Evolutionary conservation across 1,140 invertebrate genomes (phyloP), one percentile per base, ranked within the genome.

Genomic region (Drosophila erecta): DNA sequence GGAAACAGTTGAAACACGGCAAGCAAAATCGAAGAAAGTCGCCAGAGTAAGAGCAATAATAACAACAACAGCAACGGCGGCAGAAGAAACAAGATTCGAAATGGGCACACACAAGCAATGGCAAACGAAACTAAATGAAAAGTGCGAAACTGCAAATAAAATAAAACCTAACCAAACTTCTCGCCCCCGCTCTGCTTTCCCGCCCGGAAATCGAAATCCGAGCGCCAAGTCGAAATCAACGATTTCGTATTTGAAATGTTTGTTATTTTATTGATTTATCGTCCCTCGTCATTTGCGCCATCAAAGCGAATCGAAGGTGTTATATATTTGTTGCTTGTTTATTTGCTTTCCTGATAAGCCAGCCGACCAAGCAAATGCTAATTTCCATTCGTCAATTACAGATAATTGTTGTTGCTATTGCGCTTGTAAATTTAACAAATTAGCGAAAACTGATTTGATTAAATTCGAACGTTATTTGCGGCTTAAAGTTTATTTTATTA

Each of bases 401-500:
- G 44, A 64, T 60, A 53, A 49, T 75, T 59, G 37, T 43, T 75
- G 54, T 60, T 56, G 69, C 41, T 71, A 58, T 76, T 76, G 58
- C 81, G 75, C 72, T 81, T 87, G 84, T 86, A 86, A 86, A 87
- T 89, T 87, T 79, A 89, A 83, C 67, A 89, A 87, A 89, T 87
- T 87, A 87, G 83, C 83, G 54, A 69, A 81, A 86, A 89, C 86
- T 73, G 83, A 87, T 87, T 87, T 89, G 84, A 87, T 87, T 87
- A 89, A 89, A 77, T 89, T 65, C 72, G 73, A 81, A 69, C 74
- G 54, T 65, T 84, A 66, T 69, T 58, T 57, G 72, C n/a, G 38
- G 49, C 44, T 49, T 46, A 33, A 49, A 51, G 51, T 74, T 73
- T 69, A 70, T 62, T 81, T 65, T 81, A 87, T 87, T 81, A 81